phyloP scores from a whole-genome alignment of 2,113 vertebrate species.

The Elachura formosa region DNA sequence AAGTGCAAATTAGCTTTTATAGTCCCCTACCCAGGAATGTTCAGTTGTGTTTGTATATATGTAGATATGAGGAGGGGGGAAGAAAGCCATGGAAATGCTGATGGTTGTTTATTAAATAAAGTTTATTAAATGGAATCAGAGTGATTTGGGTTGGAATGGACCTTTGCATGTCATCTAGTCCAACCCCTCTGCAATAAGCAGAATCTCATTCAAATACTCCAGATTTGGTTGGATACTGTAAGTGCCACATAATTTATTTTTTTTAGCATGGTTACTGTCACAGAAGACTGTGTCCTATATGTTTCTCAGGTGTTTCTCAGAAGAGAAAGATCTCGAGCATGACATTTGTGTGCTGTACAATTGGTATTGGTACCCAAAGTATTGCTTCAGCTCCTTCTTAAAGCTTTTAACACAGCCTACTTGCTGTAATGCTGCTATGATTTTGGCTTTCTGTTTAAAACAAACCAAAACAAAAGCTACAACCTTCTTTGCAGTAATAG shows the following conservation, averaged over 20 bases:
- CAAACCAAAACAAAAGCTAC: background rate
- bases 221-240: background rate
- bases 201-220: background rate
- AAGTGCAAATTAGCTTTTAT: background rate
- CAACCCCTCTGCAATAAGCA: background rate
- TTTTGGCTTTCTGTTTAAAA: background rate
- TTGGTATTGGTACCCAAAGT: background rate
- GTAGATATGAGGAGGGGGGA: background rate
- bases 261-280: background rate
- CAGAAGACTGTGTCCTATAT: background rate
- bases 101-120: background rate
- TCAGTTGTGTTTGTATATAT: fast-evolving
- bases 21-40: too few relatives aligned
- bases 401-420: background rate
- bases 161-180: background rate
- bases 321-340: background rate
- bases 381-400: background rate
- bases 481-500: background rate
- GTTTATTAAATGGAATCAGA: too few relatives aligned
- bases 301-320: background rate
- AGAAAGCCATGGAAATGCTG: background rate
- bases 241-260: background rate
- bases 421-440: background rate
- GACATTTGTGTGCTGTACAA: background rate
- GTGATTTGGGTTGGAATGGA: background rate